Percentiles rank a stretch among this genome's conserved stretches.
Evolutionary conservation across 2,888 invertebrate species (phyloP).

Genomic region (Margaritifera margaritifera): DNA sequence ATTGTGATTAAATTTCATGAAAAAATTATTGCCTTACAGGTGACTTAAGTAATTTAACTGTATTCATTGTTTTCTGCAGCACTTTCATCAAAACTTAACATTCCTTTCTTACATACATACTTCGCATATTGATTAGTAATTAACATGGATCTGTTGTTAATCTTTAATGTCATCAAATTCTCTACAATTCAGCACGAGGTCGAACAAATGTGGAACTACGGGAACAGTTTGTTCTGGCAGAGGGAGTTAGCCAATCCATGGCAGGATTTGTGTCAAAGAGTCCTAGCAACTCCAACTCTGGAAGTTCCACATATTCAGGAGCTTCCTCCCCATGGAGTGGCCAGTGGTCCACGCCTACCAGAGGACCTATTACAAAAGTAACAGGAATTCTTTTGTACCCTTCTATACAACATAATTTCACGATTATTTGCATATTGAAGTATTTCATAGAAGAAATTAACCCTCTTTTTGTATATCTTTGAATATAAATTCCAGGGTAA

Average conservation of each 20-base stretch:
- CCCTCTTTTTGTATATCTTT: no score
- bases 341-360: conserved; percentile 74
- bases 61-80: no score
- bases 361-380: conserved; percentile 98
- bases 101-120: no score
- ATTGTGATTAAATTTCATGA: no score
- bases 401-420: background rate
- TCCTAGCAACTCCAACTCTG: conserved; percentile 79
- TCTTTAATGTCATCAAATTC: background rate
- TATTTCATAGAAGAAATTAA: no score
- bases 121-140: no score
- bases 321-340: conserved; percentile 62
- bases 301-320: conserved; percentile 60
- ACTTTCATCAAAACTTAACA: no score
- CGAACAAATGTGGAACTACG: conserved; percentile 99
- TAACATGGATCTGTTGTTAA: no score
- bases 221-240: conserved; percentile 98
- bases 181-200: conserved; percentile 89
- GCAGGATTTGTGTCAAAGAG: conserved; percentile 95
- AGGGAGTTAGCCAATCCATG: conserved; percentile 97
- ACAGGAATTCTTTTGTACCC: conserved; percentile 5
- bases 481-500: no score
- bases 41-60: no score
- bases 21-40: no score
- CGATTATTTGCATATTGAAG: background rate